These are phyloP conservation scores for Lumbricus terrestris DNA, from an alignment of 2,888 invertebrate species.

Conservation along the genomic window DNA sequence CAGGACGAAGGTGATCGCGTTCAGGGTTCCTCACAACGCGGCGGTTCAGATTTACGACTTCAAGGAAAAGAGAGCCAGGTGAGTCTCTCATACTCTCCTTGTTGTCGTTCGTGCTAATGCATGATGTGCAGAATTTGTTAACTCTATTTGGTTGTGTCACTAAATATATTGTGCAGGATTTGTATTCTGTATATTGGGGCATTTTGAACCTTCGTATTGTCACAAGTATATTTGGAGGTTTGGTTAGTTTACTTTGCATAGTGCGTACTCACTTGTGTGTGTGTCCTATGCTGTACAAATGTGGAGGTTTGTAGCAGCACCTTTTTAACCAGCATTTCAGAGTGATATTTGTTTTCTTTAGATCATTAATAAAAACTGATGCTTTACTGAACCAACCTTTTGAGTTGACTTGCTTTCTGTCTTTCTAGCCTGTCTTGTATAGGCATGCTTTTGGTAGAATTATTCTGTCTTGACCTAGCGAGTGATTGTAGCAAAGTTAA, in stretches of 20 bases:
- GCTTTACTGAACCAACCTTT: neutral
- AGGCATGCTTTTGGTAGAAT: neutral
- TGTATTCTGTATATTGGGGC: neutral
- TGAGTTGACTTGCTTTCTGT: neutral
- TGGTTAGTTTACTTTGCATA: neutral
- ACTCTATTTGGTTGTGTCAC: neutral
- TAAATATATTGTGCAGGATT: neutral
- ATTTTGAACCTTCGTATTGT: neutral
- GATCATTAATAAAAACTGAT: neutral
- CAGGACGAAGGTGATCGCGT: slow-evolving; percentile 53
- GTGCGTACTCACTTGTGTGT: neutral
- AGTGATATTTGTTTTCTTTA: neutral
- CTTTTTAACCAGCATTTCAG: neutral
- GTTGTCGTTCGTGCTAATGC: neutral
- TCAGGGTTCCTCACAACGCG: slow-evolving; percentile 63
- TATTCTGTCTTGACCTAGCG: neutral
- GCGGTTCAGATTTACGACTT: slow-evolving; percentile 64
- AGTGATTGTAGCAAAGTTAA: neutral
- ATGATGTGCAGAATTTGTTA: neutral
- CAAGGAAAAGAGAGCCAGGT: slow-evolving; percentile 62
- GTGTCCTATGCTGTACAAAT: neutral
- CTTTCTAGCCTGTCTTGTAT: neutral
- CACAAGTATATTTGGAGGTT: neutral
- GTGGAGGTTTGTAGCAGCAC: neutral
- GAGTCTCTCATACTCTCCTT: neutral